Evolutionary conservation across 2,888 invertebrate species (phyloP).

Genomic region (Spisula subtruncata): DNA sequence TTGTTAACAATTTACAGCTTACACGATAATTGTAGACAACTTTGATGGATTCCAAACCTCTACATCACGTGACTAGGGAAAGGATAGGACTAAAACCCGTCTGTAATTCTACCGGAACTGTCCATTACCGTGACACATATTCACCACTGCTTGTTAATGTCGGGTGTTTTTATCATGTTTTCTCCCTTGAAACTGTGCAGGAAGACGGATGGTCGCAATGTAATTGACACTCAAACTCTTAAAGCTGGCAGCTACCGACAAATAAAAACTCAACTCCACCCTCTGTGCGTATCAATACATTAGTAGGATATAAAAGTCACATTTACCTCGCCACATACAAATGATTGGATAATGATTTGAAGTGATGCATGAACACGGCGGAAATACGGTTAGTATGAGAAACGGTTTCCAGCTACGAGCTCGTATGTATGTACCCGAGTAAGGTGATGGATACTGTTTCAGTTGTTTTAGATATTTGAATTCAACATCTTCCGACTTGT

Average conservation of each 20-base stretch:
- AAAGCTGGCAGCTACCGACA: slow-evolving; percentile 34
- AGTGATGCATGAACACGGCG: background rate
- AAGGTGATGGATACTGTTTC: background rate
- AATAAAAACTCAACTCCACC: slow-evolving; percentile 38
- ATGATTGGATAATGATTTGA: slow-evolving; percentile 49
- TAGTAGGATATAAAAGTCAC: slow-evolving; percentile 49
- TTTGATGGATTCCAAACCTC: slow-evolving; percentile 17
- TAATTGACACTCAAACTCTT: slow-evolving; percentile 35
- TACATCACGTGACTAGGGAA: background rate
- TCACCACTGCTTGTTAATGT: slow-evolving; percentile 25
- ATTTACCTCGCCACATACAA: slow-evolving; percentile 35
- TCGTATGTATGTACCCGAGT: background rate
- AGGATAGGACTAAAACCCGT: slow-evolving; percentile 25
- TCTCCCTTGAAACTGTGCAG: slow-evolving; percentile 47
- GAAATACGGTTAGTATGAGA: background rate
- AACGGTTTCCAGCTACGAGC: background rate
- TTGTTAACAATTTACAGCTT: slow-evolving; percentile 21
- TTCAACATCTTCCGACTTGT: too few species aligned
- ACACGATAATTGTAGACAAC: background rate
- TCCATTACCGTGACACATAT: background rate
- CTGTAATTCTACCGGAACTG: slow-evolving; percentile 4
- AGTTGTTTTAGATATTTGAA: too few species aligned
- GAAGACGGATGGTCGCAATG: slow-evolving; percentile 35
- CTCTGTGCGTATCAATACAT: slow-evolving; percentile 43
- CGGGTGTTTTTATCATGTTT: slow-evolving; percentile 37